Evolutionary conservation across 2,888 invertebrate species (phyloP).

Genomic region (Tipula unca): DNA sequence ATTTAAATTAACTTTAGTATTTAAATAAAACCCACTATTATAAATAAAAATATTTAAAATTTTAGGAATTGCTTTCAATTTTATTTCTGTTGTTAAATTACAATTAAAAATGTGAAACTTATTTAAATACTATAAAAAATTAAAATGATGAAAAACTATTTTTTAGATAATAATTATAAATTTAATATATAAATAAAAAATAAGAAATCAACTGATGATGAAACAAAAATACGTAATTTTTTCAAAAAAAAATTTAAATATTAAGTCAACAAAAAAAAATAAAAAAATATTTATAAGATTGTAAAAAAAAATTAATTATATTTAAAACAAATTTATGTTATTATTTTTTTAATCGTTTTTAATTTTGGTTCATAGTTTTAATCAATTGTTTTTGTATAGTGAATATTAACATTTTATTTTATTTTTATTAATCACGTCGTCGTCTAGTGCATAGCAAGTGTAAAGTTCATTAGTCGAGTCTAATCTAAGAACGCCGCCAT

Average conservation of each 20-base stretch:
- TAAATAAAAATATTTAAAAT: background rate
- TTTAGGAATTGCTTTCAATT: background rate
- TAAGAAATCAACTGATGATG: background rate
- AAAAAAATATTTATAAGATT: background rate
- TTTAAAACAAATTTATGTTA: background rate
- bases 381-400: background rate
- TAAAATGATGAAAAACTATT: slow-evolving; percentile 16
- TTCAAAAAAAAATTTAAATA: background rate
- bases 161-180: slow-evolving; percentile 18
- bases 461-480: no score
- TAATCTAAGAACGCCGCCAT: no score
- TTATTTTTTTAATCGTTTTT: background rate
- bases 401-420: background rate
- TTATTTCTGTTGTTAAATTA: slow-evolving; percentile 1
- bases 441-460: no score
- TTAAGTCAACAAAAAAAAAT: background rate
- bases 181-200: background rate
- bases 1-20: no score
- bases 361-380: background rate
- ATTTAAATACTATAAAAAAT: background rate
- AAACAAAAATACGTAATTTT: slow-evolving; percentile 1
- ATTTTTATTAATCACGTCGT: background rate
- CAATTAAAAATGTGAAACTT: background rate
- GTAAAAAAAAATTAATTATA: background rate
- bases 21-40: background rate